Evolutionary conservation across 1,140 invertebrate species (phyloP).

Genomic region (Drosophila albomicans): DNA sequence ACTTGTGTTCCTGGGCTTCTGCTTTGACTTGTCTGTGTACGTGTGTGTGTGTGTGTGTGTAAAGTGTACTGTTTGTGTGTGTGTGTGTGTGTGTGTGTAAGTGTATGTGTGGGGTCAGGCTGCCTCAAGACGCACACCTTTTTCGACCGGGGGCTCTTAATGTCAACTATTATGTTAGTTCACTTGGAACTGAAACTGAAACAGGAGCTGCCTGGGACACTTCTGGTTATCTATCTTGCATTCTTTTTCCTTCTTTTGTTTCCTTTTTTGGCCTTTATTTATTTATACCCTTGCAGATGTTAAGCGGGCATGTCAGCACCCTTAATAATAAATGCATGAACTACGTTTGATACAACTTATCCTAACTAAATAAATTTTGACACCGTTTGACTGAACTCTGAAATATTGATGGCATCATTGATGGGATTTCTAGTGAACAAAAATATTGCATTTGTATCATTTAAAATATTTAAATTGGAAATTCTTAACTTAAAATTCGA

Average conservation of each 20-base stretch:
- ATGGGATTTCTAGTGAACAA: no score
- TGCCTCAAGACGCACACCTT: slow-evolving; percentile 7
- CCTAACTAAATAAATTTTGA: no score
- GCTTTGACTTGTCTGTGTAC: not conserved
- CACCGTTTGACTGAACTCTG: no score
- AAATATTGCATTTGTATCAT: no score
- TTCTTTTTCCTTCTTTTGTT: slow-evolving; percentile 3
- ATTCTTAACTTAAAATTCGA: not conserved
- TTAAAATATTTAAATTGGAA: not conserved
- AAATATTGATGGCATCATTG: no score
- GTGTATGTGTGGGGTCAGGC: slow-evolving; percentile 5
- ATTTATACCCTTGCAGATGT: slow-evolving; percentile 2
- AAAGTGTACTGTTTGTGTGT: not conserved
- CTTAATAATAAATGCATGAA: no score
- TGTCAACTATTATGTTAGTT: slow-evolving; percentile 4
- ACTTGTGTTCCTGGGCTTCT: slow-evolving; percentile 8
- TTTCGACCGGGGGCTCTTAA: slow-evolving; percentile 2
- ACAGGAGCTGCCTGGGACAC: slow-evolving; percentile 18
- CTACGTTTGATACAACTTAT: no score
- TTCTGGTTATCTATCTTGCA: slow-evolving; percentile 4
- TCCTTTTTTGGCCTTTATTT: slow-evolving; percentile 3
- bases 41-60: slow-evolving; percentile 27
- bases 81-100: not conserved
- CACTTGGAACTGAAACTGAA: slow-evolving; percentile 11
- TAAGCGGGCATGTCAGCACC: no score